Percentiles rank a stretch among this genome's conserved stretches.
These are phyloP conservation scores for Tor tambroides DNA, from an alignment of 2,113 vertebrate genomes.

Conservation along the genomic window DNA sequence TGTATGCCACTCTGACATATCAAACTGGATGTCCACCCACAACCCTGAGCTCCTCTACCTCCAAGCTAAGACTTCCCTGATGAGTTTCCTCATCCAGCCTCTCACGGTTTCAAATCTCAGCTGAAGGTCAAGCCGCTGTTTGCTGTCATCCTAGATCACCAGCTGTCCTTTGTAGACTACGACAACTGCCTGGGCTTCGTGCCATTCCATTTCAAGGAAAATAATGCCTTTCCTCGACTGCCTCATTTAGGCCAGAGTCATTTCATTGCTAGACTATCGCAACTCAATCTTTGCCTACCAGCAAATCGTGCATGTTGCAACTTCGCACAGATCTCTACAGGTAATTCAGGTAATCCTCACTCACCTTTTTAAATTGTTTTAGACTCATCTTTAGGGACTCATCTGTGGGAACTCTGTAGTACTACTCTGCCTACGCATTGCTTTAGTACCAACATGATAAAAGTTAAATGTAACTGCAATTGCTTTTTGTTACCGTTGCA, in stretches of 20 bases:
- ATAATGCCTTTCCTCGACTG: neutral
- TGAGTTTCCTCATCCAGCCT: neutral
- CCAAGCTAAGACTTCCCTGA: conserved; percentile 1
- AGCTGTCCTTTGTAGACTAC: conserved; percentile 5
- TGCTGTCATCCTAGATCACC: conserved; percentile 27
- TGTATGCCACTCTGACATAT: conserved; percentile 28
- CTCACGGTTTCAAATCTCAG: conserved; percentile 10
- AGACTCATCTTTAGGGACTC: neutral
- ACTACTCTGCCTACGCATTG: neutral
- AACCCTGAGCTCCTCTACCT: neutral
- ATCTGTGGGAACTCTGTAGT: neutral
- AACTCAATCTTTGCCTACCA: neutral
- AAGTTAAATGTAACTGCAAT: neutral
- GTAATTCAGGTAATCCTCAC: neutral
- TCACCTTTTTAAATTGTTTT: neutral
- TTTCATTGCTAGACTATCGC: neutral
- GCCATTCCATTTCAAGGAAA: conserved; percentile 11
- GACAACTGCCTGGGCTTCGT: conserved; percentile 21
- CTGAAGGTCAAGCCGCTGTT: conserved; percentile 25
- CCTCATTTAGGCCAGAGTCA: neutral
- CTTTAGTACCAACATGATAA: neutral
- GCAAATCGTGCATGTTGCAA: neutral
- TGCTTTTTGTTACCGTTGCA: neutral
- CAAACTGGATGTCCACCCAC: neutral
- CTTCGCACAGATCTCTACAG: neutral